Evolutionary conservation across 2,797 vertebrate species (phyloP).

Genomic region (Sebastes taczanowskii): DNA sequence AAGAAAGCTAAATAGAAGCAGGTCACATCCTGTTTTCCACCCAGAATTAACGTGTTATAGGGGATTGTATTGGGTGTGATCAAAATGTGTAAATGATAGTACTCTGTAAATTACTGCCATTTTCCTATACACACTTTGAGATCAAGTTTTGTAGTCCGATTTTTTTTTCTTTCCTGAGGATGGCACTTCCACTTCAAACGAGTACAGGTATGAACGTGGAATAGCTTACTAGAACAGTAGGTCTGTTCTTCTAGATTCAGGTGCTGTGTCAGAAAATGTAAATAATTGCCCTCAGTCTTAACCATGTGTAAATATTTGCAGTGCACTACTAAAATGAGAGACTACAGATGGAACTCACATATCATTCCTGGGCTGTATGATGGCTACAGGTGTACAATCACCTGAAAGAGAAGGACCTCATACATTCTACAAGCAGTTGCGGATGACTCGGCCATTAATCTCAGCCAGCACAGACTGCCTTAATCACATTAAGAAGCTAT

Average conservation of each 20-base stretch:
- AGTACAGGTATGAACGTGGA: not conserved
- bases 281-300: constrained; percentile 5
- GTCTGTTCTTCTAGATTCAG: not conserved
- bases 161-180: not conserved
- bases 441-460: not conserved
- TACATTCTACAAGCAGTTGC: not conserved
- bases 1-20: not conserved
- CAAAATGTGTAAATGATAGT: not conserved
- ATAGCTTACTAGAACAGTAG: not conserved
- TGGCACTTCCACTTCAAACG: not conserved
- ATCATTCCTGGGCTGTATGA: not conserved
- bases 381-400: constrained; percentile 19
- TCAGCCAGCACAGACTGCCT: not conserved
- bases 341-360: not conserved
- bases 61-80: not conserved
- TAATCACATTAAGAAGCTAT: not conserved
- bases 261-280: not conserved
- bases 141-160: not conserved
- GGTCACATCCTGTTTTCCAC: not conserved
- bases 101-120: not conserved
- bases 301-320: constrained; percentile 13
- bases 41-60: not conserved
- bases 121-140: not conserved
- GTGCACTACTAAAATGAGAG: not conserved
- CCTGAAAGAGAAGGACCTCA: not conserved